Evolutionary conservation across 2,113 vertebrate genomes (phyloP).

Genomic region (Corythoichthys haematopterus): DNA sequence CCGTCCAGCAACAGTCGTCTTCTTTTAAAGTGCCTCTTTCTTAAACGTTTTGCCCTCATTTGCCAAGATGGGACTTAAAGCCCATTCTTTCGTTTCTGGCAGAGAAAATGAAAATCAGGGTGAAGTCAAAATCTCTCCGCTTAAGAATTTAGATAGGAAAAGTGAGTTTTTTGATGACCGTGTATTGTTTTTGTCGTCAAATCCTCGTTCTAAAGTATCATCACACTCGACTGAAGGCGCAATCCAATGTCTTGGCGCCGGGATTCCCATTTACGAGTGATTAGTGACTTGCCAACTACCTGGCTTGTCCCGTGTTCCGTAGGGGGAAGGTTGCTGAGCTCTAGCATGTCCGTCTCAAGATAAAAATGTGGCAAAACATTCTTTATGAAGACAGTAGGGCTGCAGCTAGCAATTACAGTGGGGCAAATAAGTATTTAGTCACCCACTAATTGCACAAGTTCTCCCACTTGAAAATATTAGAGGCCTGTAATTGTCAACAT

Average conservation of each 20-base stretch:
- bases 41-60: constrained; percentile 45
- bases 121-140: constrained; percentile 9
- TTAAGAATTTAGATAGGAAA: constrained; percentile 15
- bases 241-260: constrained; percentile 30
- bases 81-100: constrained; percentile 15
- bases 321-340: constrained; percentile 31
- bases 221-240: constrained; percentile 55
- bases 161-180: constrained; percentile 8
- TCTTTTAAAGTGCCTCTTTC: constrained; percentile 53
- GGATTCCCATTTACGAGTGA: constrained; percentile 22
- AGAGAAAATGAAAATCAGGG: constrained; percentile 20
- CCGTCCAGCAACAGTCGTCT: constrained; percentile 54
- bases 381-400: neutral
- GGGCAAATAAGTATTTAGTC: no score
- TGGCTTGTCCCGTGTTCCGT: constrained; percentile 34
- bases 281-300: neutral
- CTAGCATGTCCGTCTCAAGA: constrained; percentile 44
- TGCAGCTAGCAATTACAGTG: no score
- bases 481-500: no score
- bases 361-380: constrained; percentile 57
- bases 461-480: no score
- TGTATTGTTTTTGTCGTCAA: constrained; percentile 1
- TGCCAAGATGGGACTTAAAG: constrained; percentile 50
- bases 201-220: constrained; percentile 52
- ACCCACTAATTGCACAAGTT: no score